phyloP scores from a whole-genome alignment of 2,113 vertebrate genomes.

The Ceuthmochares aereus region DNA sequence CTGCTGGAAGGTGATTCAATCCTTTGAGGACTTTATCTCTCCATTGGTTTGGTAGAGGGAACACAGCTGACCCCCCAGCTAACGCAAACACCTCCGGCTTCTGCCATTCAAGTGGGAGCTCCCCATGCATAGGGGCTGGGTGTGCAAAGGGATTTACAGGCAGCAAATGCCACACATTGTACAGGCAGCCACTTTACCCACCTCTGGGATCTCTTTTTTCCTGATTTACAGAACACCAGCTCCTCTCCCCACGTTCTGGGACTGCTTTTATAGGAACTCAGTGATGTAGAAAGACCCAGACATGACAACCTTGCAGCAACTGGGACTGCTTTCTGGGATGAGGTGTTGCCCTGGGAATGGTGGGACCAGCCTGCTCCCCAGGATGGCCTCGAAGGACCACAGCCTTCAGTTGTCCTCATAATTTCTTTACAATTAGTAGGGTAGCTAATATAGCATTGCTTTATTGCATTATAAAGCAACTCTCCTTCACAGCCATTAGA shows the following conservation, averaged over 20 bases:
- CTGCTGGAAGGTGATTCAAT: background rate
- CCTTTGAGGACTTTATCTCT: background rate
- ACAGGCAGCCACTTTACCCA: background rate
- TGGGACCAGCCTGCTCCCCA: background rate
- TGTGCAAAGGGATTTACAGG: background rate
- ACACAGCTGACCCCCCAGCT: background rate
- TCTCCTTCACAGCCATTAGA: fast-evolving
- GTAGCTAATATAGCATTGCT: background rate
- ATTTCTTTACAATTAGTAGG: background rate
- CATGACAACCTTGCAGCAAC: background rate
- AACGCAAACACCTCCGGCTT: background rate
- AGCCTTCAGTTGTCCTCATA: background rate
- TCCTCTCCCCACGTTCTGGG: background rate
- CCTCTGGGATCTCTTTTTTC: background rate
- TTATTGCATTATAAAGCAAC: background rate
- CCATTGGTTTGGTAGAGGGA: background rate
- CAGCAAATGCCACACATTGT: background rate
- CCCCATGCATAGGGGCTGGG: background rate
- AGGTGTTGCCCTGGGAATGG: background rate
- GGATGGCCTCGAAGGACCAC: background rate
- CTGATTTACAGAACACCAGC: background rate
- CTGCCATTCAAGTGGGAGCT: background rate
- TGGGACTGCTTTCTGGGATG: fast-evolving
- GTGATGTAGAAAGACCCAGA: background rate
- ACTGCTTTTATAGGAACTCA: background rate